Evolutionary conservation across 2,888 invertebrate genomes (phyloP), one percentile per base, ranked within the genome.

Genomic region (Nymphalis urticae): DNA sequence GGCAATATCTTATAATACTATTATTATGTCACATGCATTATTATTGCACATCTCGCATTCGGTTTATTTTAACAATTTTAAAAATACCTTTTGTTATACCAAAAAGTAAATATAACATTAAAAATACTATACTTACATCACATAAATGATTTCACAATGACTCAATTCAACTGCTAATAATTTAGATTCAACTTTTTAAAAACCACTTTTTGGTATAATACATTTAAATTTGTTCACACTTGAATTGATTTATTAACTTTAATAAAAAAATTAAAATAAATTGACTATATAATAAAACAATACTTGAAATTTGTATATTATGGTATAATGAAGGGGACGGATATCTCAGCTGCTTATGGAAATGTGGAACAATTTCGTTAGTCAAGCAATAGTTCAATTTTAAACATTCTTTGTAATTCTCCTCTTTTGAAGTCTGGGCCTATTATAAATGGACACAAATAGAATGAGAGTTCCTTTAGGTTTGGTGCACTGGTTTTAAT

Each of bases 401-500:
- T 84, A 77, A 92, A 93, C 86, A 93, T 85, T 81, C 89, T 89
- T 74, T 92, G 89, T 79, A 93, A 78, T 76, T 93, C 93, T 75
- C 85, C 79, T 79, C 89, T 85, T 76, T 90, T 89, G 72, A 93
- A 93, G 74, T 88, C 87, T 64, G 87, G 87, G 56, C 89, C 86
- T 75, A 88, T 89, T 51, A 93, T 91, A 74, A 93, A 93, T 59
- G 93, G 93, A 73, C 93, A 93, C 50, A 92, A 82, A 75, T 93
- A 93, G 76, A 93, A 93, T 68, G 93, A 93, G 51, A 93, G 78
- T 75, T 93, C 93, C 76, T 88, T 85, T 36, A 93, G 82, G 78
- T 91, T 92, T 13, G 93, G 92, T 69, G 92, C 92, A 85, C 88
- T 90, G 21, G 85, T 82, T 82, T 92, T 93, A 59, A 93, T 92